A percentile compares a stretch with the other conserved stretches of the same genome.
Conservation (phyloP, 2,113 vertebrate genomes). For the Bos indicus region DNA sequence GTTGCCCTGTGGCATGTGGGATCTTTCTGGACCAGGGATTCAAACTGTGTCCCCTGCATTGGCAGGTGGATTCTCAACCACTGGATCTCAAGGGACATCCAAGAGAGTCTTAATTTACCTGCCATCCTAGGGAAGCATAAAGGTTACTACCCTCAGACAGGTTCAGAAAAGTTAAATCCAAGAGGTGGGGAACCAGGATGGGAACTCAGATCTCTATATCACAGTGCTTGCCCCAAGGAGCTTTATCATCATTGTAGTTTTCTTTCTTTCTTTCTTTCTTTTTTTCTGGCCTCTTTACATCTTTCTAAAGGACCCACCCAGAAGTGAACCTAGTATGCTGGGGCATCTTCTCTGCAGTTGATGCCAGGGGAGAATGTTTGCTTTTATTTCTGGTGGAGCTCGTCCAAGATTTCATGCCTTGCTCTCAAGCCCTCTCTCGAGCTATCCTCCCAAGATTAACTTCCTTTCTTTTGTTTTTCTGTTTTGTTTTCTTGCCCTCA, state of each 20-base stretch:
- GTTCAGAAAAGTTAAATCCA: background rate
- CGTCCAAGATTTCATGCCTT: background rate
- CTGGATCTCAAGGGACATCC: background rate
- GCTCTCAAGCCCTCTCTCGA: background rate
- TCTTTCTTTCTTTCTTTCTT: background rate
- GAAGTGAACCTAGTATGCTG: background rate
- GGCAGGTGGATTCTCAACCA: background rate
- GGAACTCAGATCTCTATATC: background rate
- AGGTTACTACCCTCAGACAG: background rate
- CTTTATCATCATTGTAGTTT: background rate
- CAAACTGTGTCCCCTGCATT: background rate
- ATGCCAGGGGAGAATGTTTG: background rate
- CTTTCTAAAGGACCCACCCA: background rate
- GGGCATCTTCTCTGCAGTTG: background rate
- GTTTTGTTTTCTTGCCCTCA: constrained; percentile 37
- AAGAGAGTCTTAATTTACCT: background rate
- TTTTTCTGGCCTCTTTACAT: background rate
- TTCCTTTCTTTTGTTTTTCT: constrained; percentile 8
- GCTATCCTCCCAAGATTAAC: background rate
- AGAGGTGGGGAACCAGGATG: background rate
- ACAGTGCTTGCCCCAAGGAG: background rate
- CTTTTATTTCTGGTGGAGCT: background rate
- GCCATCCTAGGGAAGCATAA: background rate
- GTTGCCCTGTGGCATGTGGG: background rate
- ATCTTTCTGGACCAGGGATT: background rate